A percentile compares a stretch with the other conserved stretches of the same genome.
phyloP scores from a whole-genome alignment of 2,888 invertebrate species.

The Scaptomyza cyrtandrae region DNA sequence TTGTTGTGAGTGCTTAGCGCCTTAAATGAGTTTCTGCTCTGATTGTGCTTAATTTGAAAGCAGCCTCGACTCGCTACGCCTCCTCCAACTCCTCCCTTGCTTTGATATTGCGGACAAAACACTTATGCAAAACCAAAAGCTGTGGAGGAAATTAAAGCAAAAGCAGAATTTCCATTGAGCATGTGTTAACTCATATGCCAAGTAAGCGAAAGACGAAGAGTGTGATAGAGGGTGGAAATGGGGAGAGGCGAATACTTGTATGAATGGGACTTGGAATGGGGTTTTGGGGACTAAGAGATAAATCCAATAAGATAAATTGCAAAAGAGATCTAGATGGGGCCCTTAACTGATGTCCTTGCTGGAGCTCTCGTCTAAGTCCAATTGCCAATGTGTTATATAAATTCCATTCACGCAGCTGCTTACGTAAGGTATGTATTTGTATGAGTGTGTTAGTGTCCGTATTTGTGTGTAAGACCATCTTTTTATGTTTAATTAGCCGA shows the following conservation, averaged over 20 bases:
- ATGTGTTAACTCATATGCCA: conserved; percentile 65
- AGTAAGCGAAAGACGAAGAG: conserved; percentile 8
- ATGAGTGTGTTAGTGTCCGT: conserved; percentile 17
- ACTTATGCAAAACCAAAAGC: conserved; percentile 56
- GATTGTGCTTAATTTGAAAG: conserved; percentile 74
- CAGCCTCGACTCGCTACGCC: conserved; percentile 8
- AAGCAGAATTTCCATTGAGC: conserved; percentile 65
- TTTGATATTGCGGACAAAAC: conserved; percentile 38
- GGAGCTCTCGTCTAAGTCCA: conserved; percentile 68
- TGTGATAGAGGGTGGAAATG: not conserved
- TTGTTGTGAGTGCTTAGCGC: conserved; percentile 75
- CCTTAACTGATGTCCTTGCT: conserved; percentile 27
- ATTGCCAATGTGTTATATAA: conserved; percentile 65
- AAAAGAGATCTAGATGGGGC: conserved; percentile 31
- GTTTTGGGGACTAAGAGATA: conserved; percentile 14
- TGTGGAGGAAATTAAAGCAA: conserved; percentile 57
- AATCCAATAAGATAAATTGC: conserved; percentile 51
- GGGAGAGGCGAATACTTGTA: not conserved
- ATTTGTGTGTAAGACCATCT: too few species aligned
- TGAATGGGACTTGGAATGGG: not conserved
- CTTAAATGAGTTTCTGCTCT: conserved; percentile 80
- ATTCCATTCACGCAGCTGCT: conserved; percentile 57
- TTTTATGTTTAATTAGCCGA: conserved; percentile 76
- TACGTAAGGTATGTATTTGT: conserved; percentile 12
- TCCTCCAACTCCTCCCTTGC: not conserved